Evolutionary conservation across 2,113 vertebrate genomes (phyloP).

Genomic region (Alethe castanea): DNA sequence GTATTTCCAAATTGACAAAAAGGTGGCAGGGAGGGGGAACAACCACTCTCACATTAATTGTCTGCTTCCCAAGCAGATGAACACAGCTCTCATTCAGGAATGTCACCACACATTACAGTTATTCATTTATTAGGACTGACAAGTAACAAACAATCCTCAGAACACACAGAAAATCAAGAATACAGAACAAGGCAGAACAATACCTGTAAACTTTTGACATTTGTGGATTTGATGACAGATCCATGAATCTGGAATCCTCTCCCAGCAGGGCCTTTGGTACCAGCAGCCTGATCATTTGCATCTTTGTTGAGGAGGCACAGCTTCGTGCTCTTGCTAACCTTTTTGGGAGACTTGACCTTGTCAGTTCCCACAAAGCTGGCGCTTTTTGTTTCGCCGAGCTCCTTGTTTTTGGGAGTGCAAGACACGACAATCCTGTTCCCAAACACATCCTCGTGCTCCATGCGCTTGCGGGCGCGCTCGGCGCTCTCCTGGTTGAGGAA

Average conservation of each 20-base stretch:
- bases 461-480: slow-evolving; percentile 90
- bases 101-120: neutral
- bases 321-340: slow-evolving; percentile 81
- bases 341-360: slow-evolving; percentile 90
- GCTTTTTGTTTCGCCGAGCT: slow-evolving; percentile 72
- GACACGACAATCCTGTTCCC: slow-evolving; percentile 90
- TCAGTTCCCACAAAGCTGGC: slow-evolving; percentile 72
- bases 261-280: slow-evolving; percentile 77
- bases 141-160: neutral
- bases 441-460: slow-evolving; percentile 98
- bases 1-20: neutral
- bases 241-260: slow-evolving; percentile 76
- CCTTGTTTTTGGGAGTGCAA: slow-evolving; percentile 82
- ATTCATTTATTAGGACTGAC: neutral
- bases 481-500: slow-evolving; percentile 90
- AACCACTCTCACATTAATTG: neutral
- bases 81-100: neutral
- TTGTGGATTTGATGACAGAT: slow-evolving; percentile 74
- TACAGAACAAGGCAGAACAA: neutral
- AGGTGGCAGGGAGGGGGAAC: accelerated
- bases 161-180: neutral
- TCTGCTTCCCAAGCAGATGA: neutral
- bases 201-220: slow-evolving; percentile 90
- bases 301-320: slow-evolving; percentile 78
- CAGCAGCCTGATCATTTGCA: slow-evolving; percentile 77